Base-by-base conservation (phyloP, 2,888 invertebrate species). In the Charanyca ferruginea region DNA sequence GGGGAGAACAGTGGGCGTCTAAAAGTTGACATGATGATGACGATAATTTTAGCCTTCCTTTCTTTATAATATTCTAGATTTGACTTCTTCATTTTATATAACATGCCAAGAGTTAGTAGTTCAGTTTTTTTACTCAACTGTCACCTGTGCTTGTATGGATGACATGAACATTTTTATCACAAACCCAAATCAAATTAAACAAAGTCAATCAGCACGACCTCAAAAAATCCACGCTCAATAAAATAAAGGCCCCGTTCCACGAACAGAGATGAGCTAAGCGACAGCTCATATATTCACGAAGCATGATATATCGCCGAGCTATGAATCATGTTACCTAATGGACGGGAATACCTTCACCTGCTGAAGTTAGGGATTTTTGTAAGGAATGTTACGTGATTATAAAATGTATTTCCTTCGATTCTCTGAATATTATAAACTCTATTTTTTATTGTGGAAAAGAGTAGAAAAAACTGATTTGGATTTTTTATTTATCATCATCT, bases 311-410 rank as follows among this genome's bases (percentile, higher is more conserved):
- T 77, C 7, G 66, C 49, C 9, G 35, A n/a, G 68, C 68, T 49
- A 80, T 80, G 80, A 80, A 69, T 80, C 78, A 78, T 69, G 48
- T 49, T 61, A 61, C 51, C 55, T 80, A 80, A 77, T 77, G 77
- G 63, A 51, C 38, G 38, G 9, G 69, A 74, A 77, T 66, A 77
- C 66, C 48, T 59, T 61, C 61, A 71, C 73, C 68, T 68, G 64
- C 45, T 8, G 41, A 35, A 42, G 35, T 25, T 38, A 20, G 22
- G 18, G 53, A 48, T 44, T 54, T 48, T 51, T 54, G 58, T 35
- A 66, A 32, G 32, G 20, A 9, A 51, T 49, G 16, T 52, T 58
- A 48, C 25, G 35, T 20, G 51, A 65, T 69, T 65, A 18, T 42
- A 9, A 59, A 18, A 41, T 41, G 7, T 35, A 20, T 22, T 0